Base-by-base conservation (phyloP, 2,113 vertebrate species). In the Mustela nigripes region DNA sequence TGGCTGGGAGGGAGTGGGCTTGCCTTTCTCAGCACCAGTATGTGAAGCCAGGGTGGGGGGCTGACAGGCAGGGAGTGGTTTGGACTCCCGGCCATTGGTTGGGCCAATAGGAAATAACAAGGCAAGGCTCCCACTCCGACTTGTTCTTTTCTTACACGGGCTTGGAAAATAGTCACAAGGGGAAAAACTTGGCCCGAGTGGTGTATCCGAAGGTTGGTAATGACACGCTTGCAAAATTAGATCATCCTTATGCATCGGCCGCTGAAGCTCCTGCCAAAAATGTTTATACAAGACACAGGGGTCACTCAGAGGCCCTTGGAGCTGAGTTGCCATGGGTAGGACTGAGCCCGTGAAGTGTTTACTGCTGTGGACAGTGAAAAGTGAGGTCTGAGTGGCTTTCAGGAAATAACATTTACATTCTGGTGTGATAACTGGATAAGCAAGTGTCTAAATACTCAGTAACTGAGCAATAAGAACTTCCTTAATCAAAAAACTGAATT, bases 161-260 rank as follows among this genome's bases (percentile, higher is more conserved):
- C 65, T 95, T 97, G 97, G 96, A 97, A 98, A 98, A 97, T 95
- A 96, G 18, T 98, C 94, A 96, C 89, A 93, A 94, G 86, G 95
- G 96, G 96, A 39, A 88, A 95, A 88, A 85, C 93, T 97, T 98
- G 97, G 97, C 96, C 76, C 5, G 33, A n/a, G 39, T 79, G 95
- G 71, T 96, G 48, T 85, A 89, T 97, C 91, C 71, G 80, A 98
- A 98, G 93, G 95, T 93, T 97, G 84, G 88, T 96, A 93, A 97
- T 87, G 98, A 98, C 88, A 97, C 73, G n/a, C 97, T 98, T 98
- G 95, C 98, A 98, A 96, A 97, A 97, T 98, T 98, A 98, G 98
- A 96, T 98, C 97, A 98, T 98, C 91, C 92, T 94, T 95, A 63
- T 95, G 91, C 93, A 76, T 87, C 86, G 94, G 67, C 94, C 88